These are phyloP conservation scores for Brassicogethes aeneus DNA, from an alignment of 2,888 invertebrate species.

Conservation along the genomic window DNA sequence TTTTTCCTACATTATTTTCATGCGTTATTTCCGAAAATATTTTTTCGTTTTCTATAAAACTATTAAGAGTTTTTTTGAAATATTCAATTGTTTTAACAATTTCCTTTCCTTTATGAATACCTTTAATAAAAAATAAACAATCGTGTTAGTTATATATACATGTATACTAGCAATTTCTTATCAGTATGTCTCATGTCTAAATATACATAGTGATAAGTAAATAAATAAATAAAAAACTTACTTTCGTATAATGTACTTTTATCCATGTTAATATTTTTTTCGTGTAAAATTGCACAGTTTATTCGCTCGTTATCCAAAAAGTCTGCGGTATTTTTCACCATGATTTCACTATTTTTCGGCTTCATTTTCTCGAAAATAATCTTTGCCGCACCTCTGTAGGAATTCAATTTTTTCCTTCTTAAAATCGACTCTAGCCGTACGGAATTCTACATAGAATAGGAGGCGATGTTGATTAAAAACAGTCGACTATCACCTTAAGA, in stretches of 20 bases:
- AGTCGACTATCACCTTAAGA: neutral
- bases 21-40: constrained; percentile 20
- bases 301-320: constrained; percentile 28
- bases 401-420: constrained; percentile 6
- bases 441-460: constrained; percentile 2
- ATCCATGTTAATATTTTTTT: constrained; percentile 19
- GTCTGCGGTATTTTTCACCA: constrained; percentile 27
- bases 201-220: no score
- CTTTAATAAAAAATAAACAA: constrained; percentile 1
- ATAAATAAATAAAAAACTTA: no score
- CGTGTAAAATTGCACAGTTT: constrained; percentile 19
- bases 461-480: neutral
- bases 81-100: constrained; percentile 24
- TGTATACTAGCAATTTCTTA: no score
- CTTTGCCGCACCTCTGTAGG: constrained; percentile 5
- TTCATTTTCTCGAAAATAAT: constrained; percentile 22
- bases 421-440: constrained; percentile 3
- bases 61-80: constrained; percentile 25
- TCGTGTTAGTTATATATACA: no score
- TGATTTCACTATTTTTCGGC: constrained; percentile 23
- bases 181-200: no score
- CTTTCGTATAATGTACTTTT: constrained; percentile 14
- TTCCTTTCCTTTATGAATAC: constrained; percentile 6
- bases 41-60: constrained; percentile 29
- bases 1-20: constrained; percentile 19